These are phyloP conservation scores for Scleropages formosus DNA, from an alignment of 2,797 vertebrate species.

Conservation along the genomic window DNA sequence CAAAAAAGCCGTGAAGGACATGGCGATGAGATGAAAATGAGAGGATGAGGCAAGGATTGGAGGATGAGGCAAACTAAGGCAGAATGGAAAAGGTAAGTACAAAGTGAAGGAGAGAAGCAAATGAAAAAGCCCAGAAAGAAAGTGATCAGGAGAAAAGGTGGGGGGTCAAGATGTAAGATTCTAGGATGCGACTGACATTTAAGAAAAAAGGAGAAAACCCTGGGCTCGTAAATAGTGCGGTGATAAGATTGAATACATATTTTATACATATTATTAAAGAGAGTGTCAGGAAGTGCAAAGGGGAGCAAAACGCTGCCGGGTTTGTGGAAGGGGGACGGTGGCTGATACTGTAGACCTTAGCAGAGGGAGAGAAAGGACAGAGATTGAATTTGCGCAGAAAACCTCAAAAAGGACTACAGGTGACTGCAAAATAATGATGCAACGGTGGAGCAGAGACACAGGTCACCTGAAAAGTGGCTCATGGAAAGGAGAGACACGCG, in stretches of 20 bases:
- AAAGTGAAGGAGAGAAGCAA: neutral
- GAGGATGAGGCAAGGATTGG: neutral
- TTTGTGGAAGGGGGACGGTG: neutral
- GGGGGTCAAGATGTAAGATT: too few relatives aligned
- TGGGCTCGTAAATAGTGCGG: neutral
- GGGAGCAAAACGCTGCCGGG: neutral
- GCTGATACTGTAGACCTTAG: too few relatives aligned
- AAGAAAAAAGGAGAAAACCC: neutral
- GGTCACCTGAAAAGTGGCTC: too few relatives aligned
- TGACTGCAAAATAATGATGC: too few relatives aligned
- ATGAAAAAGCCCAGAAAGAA: neutral
- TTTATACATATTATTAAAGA: too few relatives aligned
- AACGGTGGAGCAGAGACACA: too few relatives aligned
- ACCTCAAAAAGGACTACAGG: neutral
- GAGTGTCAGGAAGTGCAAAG: neutral
- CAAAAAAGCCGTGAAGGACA: neutral
- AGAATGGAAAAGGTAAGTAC: neutral
- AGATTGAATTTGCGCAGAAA: neutral
- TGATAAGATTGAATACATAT: too few relatives aligned
- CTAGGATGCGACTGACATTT: too few relatives aligned
- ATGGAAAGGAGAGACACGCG: neutral
- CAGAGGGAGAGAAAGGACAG: neutral
- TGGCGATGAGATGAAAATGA: neutral
- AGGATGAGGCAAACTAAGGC: too few relatives aligned
- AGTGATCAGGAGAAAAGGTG: neutral